Conservation (phyloP, 92 coral and sea anemone species). For the Parazoanthus darwini region DNA sequence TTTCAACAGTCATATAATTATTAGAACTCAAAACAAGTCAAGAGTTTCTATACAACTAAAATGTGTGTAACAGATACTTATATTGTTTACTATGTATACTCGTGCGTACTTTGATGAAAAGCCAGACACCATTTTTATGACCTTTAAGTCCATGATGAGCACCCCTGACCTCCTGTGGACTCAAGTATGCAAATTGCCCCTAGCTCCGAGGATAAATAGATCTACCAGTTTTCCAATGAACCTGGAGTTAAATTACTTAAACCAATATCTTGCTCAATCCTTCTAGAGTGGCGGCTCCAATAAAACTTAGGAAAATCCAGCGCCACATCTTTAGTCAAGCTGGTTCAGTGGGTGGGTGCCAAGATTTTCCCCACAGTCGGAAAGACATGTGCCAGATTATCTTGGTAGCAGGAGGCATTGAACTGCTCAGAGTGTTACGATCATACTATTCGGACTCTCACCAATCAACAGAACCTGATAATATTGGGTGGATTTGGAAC, state of each 20-base stretch:
- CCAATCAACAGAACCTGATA: constrained; percentile 18
- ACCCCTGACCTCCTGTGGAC: no score
- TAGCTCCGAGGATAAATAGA: no score
- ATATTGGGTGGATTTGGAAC: constrained; percentile 41
- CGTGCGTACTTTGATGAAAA: no score
- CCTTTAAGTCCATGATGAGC: no score
- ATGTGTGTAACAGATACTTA: no score
- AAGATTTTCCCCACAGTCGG: constrained; percentile 16
- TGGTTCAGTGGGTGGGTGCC: background rate
- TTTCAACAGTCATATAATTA: no score
- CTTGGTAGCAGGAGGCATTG: constrained; percentile 21
- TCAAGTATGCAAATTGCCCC: no score
- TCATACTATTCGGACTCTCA: background rate
- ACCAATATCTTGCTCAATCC: background rate
- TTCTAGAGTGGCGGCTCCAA: constrained; percentile 24
- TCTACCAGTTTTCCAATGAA: no score
- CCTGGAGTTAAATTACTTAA: background rate
- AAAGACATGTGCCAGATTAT: constrained; percentile 32
- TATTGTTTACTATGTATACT: no score
- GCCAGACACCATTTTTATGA: no score
- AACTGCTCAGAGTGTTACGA: constrained; percentile 26
- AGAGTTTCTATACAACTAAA: no score
- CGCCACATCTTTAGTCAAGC: constrained; percentile 28
- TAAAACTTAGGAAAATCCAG: constrained; percentile 21
- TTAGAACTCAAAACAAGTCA: no score